Evolutionary conservation across 2,888 invertebrate species (phyloP), one percentile per base, ranked within the genome.

Genomic region (Rhagonycha lutea): DNA sequence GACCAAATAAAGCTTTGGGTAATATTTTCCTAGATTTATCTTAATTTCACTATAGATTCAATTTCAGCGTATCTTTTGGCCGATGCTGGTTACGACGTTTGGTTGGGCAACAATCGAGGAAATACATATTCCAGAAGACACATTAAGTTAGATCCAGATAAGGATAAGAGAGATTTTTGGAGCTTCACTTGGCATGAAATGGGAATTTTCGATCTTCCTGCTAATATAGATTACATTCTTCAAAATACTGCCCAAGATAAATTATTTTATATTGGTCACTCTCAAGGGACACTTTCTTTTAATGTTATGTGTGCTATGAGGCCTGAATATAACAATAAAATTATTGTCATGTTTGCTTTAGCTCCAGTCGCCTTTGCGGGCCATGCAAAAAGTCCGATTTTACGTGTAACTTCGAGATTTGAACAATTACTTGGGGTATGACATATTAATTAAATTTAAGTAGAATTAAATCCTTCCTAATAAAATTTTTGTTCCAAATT

Each of bases 101-200:
- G 92, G 92, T 79, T 92, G 81, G 91, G 91, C 0, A 93, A 92
- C 83, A 87, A 88, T 32, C 86, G 92, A 18, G 92, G 92, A 29
- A 92, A 91, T 83, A 89, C 88, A 1, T 92, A 91, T 82, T 89
- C 89, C 11, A 86, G 87, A 72, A 85, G 85, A 14, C 92, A 92
- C 82, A 2, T 18, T 2, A 2, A 18, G 18, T 18, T 18, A 2
- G 18, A 18, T 18, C 18, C 18, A 18, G 18, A 18, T 18, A 18
- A 18, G 18, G 18, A 18, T 18, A 18, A 18, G 18, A 18, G 2
- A 18, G 18, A 18, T 18, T 18, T 18, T 18, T 18, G 18, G 18
- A 18, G 2, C 2, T 18, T 18, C 18, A 18, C 1, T 18, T 18
- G 18, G 18, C 18, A 18, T 18, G 18, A 18, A 18, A 18, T 18